Evolutionary conservation across 2,888 invertebrate species (phyloP), one percentile per base, ranked within the genome.

Genomic region (Lamellibrachia columna): DNA sequence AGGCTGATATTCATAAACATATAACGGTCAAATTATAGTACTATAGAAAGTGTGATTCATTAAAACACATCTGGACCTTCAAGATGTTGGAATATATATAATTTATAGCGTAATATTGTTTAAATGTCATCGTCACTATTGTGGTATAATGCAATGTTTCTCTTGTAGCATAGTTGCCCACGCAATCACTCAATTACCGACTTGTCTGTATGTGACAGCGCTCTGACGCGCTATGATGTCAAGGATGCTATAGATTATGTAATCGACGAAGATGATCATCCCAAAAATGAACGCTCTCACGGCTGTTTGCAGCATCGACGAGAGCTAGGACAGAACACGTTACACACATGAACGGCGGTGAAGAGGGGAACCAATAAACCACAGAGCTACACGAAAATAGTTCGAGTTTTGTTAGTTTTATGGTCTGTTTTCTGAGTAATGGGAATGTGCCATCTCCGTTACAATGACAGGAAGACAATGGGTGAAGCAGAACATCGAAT

Each of bases 171-270:
- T 40, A 40, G 40, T 40, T 40, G 40, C 40, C 40, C 40, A 40
- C 40, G 40, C 40, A 40, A 1, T 40, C 40, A 11, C 3, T 6
- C 75, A 75, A 22, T 53, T 93, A 95, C 96, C 96, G 93, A 94
- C 94, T 93, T 96, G 96, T 91, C 93, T 94, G 93, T 95, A 96
- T 52, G 95, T 95, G 7, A 96, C 94, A 22, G 95, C 94, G 52
- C 96, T 96, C 94, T 96, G 95, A 40, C 95, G 94, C 53, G 95
- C 93, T 15, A 97, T 95, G n/a, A 96, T 94, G 93, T 94, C 94
- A 92, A 96, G 94, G 0, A 96, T 94, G 90, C 95, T 95, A 90
- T 94, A 96, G 90, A 96, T 94, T 7, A 96, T 92, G 53, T 95
- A 94, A 93, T 96, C 96, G 11, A 96, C 95, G 40, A 95, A 94